These are phyloP conservation scores for Anneissia japonica DNA, from an alignment of 35 echinoderm and acorn worm genomes.

Conservation along the genomic window DNA sequence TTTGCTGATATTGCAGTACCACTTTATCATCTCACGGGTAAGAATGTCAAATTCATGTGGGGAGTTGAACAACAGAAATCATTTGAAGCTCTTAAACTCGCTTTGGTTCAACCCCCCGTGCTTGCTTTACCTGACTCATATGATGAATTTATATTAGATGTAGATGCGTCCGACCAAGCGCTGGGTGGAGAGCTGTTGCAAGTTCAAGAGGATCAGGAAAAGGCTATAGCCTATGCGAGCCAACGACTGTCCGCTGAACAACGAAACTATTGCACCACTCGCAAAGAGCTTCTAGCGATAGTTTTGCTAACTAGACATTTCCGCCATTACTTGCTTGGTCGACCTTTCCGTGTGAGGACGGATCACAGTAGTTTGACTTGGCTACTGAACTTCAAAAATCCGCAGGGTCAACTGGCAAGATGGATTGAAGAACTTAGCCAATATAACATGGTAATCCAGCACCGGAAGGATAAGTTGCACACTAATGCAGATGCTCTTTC, in stretches of 20 bases:
- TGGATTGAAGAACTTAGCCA: slow-evolving; percentile 17
- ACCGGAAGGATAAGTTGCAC: background rate
- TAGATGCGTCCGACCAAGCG: background rate
- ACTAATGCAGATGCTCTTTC: slow-evolving; percentile 25
- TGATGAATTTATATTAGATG: background rate
- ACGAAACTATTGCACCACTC: background rate
- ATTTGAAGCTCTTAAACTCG: background rate
- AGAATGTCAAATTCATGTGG: background rate
- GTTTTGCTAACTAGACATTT: background rate
- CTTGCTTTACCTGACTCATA: background rate
- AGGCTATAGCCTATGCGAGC: background rate
- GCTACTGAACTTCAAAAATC: background rate
- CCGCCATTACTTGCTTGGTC: background rate
- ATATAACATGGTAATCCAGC: background rate
- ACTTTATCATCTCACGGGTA: too few species aligned
- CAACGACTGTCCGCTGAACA: background rate
- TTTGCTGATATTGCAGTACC: slow-evolving; percentile 12
- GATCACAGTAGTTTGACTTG: background rate
- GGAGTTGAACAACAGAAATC: background rate
- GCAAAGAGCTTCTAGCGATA: background rate
- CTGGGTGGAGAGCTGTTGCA: background rate
- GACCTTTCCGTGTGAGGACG: background rate
- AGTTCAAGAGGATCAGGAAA: background rate
- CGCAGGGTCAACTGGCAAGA: background rate
- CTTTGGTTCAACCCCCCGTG: background rate